A percentile compares a stretch with the other conserved stretches of the same genome.
phyloP scores from a whole-genome alignment of 2,797 vertebrate species.

The Gadopsis bispinosus region DNA sequence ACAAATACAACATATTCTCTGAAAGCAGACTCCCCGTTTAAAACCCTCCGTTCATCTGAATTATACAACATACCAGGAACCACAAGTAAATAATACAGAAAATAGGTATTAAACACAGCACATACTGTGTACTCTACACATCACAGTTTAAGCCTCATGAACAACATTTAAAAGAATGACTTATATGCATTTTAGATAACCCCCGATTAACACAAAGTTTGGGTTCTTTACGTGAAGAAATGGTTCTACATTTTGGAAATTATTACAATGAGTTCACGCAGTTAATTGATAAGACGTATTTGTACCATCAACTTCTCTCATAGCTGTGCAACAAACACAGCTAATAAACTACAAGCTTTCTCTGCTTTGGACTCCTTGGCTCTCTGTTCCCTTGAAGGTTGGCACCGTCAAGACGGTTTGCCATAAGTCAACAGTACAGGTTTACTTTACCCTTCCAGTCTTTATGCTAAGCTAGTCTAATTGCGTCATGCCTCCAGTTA shows the following conservation, averaged over 20 bases:
- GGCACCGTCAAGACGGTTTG: background rate
- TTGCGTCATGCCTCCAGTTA: background rate
- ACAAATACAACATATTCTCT: conserved; percentile 25
- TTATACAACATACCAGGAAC: background rate
- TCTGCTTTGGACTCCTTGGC: no score
- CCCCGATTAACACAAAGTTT: background rate
- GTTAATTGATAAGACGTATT: no score
- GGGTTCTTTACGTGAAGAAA: background rate
- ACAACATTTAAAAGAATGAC: background rate
- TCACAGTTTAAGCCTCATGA: background rate
- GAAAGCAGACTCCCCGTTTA: conserved; percentile 25
- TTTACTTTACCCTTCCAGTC: background rate
- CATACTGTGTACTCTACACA: no score
- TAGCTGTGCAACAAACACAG: no score
- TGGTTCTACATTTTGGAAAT: background rate
- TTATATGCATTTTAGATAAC: background rate
- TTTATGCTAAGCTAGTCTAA: conserved; percentile 11
- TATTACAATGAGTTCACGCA: background rate
- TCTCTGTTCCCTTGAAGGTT: no score
- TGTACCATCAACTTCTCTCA: no score
- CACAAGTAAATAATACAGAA: background rate
- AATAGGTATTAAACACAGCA: background rate
- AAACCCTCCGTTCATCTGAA: background rate
- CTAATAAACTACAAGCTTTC: no score
- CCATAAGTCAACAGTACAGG: background rate